phyloP scores from a whole-genome alignment of 2,797 vertebrate genomes.

The Sarcoramphus papa region DNA sequence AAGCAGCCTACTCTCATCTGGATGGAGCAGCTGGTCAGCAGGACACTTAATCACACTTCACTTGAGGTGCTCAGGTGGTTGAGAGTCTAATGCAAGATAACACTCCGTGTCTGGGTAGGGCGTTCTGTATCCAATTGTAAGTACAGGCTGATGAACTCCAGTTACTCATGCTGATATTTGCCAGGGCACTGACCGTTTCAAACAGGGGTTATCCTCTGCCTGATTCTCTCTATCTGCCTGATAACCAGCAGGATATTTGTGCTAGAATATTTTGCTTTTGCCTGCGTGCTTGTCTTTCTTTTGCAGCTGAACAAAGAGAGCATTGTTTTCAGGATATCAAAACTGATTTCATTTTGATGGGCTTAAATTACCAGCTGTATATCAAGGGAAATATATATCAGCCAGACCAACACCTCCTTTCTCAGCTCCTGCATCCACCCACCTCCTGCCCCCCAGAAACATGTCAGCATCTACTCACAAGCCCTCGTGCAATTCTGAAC shows the following conservation, averaged over 20 bases:
- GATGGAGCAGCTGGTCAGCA: neutral
- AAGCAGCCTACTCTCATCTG: neutral
- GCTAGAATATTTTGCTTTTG: slow-evolving; percentile 41
- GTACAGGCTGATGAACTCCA: neutral
- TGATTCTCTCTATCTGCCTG: slow-evolving; percentile 17
- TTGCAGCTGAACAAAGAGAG: slow-evolving; percentile 42
- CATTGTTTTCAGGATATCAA: slow-evolving; percentile 18
- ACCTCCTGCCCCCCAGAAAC: neutral
- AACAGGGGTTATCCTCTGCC: slow-evolving; percentile 20
- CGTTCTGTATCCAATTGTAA: neutral
- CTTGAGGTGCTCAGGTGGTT: slow-evolving; percentile 14
- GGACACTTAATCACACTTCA: neutral
- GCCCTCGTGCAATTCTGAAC: neutral
- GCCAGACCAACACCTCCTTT: neutral
- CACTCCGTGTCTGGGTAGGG: neutral
- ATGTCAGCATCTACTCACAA: neutral
- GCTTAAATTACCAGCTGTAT: slow-evolving; percentile 15
- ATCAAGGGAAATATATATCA: slow-evolving; percentile 23
- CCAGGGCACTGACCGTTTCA: slow-evolving; percentile 22
- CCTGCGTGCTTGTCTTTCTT: neutral
- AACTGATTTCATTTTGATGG: slow-evolving; percentile 24
- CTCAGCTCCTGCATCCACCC: neutral
- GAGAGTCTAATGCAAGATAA: neutral
- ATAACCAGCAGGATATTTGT: slow-evolving; percentile 54
- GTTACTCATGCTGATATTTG: slow-evolving; percentile 17